These are phyloP conservation scores for Protosalanx chinensis DNA, from an alignment of 2,797 vertebrate genomes.

Conservation along the genomic window DNA sequence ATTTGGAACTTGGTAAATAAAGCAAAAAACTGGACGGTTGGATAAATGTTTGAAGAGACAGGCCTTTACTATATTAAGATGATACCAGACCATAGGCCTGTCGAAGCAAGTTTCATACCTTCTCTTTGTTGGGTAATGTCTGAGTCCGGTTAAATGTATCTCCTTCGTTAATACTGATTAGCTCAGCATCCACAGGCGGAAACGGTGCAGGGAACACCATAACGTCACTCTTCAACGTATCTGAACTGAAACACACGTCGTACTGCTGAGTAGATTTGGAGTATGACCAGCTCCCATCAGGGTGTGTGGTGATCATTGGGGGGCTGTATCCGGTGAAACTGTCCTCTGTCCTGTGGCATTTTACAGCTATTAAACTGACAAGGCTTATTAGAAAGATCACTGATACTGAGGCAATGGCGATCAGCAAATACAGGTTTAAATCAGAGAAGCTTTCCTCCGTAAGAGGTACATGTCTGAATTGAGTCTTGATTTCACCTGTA, in stretches of 20 bases:
- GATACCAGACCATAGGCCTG: neutral
- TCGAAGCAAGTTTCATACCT: constrained; percentile 48
- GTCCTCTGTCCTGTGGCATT: constrained; percentile 72
- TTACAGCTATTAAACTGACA: constrained; percentile 76
- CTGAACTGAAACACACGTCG: constrained; percentile 67
- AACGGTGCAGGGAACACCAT: constrained; percentile 61
- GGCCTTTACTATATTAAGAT: neutral
- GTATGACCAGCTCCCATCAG: constrained; percentile 67
- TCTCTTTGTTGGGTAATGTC: constrained; percentile 59
- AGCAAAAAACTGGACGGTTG: neutral
- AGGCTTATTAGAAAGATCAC: constrained; percentile 83
- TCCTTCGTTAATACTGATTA: constrained; percentile 63
- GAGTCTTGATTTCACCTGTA: constrained; percentile 75
- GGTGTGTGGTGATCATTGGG: constrained; percentile 60
- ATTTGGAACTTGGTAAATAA: neutral
- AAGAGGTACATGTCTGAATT: constrained; percentile 70
- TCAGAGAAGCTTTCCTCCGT: constrained; percentile 66
- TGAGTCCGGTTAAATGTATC: constrained; percentile 62
- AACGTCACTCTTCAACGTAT: constrained; percentile 66
- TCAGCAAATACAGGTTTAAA: constrained; percentile 83
- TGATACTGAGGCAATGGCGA: constrained; percentile 78
- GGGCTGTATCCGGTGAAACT: constrained; percentile 50
- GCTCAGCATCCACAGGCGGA: constrained; percentile 56
- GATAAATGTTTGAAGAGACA: neutral
- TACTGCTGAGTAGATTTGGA: constrained; percentile 65